These are phyloP conservation scores for Axea sp. DNA, from an alignment of 2,888 invertebrate genomes.

Conservation along the genomic window DNA sequence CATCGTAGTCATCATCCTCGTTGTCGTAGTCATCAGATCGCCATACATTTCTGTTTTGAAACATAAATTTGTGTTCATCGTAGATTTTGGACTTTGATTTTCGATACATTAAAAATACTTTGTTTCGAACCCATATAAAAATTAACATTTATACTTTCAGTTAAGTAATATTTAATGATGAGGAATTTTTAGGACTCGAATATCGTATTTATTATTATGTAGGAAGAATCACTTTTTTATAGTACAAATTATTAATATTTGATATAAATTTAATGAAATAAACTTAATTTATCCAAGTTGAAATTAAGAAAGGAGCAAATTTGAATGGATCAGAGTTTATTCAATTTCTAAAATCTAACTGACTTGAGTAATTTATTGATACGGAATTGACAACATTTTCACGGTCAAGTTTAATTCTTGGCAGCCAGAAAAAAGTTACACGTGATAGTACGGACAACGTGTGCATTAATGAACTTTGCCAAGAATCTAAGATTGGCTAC, in stretches of 20 bases:
- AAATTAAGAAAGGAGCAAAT: neutral
- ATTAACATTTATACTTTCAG: no score
- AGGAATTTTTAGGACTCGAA: no score
- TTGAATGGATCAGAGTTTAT: neutral
- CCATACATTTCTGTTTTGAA: constrained; percentile 36
- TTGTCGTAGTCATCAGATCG: constrained; percentile 59
- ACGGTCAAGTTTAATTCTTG: constrained; percentile 66
- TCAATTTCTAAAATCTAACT: constrained; percentile 2
- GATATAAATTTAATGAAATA: no score
- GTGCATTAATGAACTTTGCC: constrained; percentile 62
- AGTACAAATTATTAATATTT: no score
- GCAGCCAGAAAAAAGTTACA: constrained; percentile 65
- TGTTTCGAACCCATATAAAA: no score
- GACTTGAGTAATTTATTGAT: constrained; percentile 29
- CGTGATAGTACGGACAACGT: constrained; percentile 55
- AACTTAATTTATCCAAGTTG: no score
- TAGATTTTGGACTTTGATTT: no score
- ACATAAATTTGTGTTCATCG: neutral
- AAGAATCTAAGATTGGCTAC: constrained; percentile 63
- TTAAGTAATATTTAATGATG: no score
- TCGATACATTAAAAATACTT: no score
- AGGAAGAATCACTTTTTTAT: no score
- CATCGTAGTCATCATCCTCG: constrained; percentile 70
- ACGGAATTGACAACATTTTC: constrained; percentile 50
- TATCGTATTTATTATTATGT: no score